Conservation (phyloP, 23 tunicate species). For the Corella eumyota region DNA sequence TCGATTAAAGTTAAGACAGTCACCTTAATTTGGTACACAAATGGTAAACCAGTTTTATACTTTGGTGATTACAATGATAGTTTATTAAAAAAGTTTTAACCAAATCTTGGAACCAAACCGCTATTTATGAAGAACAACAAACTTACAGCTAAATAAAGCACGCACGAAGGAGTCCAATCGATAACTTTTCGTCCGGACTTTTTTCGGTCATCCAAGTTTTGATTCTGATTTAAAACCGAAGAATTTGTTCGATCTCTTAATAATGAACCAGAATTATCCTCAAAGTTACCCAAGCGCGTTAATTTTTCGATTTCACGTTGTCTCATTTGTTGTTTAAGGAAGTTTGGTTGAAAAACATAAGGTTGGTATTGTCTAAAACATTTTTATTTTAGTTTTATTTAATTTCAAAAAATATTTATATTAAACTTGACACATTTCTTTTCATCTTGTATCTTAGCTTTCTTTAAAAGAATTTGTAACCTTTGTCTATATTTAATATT, state of each 20-base stretch:
- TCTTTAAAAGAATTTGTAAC: too few species aligned
- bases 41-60: background rate
- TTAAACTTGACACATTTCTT: too few species aligned
- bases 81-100: too few species aligned
- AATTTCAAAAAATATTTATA: too few species aligned
- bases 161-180: slow-evolving; percentile 98
- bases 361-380: slow-evolving; percentile 85
- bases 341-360: slow-evolving; percentile 97
- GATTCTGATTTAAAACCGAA: background rate
- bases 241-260: background rate
- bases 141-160: slow-evolving; percentile 59
- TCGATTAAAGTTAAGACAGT: background rate
- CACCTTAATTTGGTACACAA: background rate
- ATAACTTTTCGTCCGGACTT: slow-evolving; percentile 92
- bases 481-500: too few species aligned
- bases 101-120: too few species aligned
- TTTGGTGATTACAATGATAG: background rate
- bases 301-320: slow-evolving; percentile 56
- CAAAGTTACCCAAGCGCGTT: slow-evolving; percentile 16
- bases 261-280: slow-evolving; percentile 1
- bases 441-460: too few species aligned
- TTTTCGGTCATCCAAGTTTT: slow-evolving; percentile 49
- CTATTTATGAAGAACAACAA: too few species aligned
- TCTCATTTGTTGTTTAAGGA: slow-evolving; percentile 81
- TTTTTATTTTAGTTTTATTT: too few species aligned